Conservation (phyloP, 2,797 vertebrate species). For the Sibirionetta formosa region DNA sequence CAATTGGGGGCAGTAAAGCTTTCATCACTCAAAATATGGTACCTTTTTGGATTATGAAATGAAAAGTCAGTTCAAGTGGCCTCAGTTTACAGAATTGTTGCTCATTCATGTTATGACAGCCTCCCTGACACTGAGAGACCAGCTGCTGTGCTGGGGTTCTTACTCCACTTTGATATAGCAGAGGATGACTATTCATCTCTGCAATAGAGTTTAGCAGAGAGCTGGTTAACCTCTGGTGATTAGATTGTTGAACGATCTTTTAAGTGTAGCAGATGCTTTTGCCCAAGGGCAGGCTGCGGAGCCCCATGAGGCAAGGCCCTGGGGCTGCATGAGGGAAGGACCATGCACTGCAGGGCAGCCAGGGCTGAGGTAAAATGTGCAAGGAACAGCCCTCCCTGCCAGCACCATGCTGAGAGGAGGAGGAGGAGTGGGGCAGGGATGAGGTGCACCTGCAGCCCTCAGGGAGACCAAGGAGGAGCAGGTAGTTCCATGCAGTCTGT, state of each 20-base stretch:
- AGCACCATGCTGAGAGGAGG: accelerated
- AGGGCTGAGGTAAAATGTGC: accelerated
- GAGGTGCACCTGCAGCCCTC: background rate
- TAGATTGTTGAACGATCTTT: background rate
- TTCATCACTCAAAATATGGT: background rate
- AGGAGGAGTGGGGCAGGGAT: background rate
- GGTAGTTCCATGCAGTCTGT: background rate
- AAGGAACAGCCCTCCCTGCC: background rate
- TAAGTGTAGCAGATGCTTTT: accelerated
- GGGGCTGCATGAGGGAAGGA: accelerated
- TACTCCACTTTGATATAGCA: accelerated
- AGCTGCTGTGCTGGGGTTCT: background rate
- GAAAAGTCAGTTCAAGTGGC: accelerated
- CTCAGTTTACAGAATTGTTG: accelerated
- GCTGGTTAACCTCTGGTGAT: accelerated
- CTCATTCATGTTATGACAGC: accelerated
- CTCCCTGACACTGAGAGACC: accelerated
- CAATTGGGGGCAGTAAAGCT: background rate
- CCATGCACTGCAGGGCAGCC: background rate
- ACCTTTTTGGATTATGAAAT: background rate
- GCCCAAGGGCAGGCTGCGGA: accelerated
- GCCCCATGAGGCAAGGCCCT: background rate
- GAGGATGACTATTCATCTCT: accelerated
- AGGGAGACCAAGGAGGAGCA: background rate
- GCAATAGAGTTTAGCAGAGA: background rate